A percentile compares a stretch with the other conserved stretches of the same genome.
Evolutionary conservation across 2,113 vertebrate species (phyloP).

Genomic region (Cranoglanis bouderius): DNA sequence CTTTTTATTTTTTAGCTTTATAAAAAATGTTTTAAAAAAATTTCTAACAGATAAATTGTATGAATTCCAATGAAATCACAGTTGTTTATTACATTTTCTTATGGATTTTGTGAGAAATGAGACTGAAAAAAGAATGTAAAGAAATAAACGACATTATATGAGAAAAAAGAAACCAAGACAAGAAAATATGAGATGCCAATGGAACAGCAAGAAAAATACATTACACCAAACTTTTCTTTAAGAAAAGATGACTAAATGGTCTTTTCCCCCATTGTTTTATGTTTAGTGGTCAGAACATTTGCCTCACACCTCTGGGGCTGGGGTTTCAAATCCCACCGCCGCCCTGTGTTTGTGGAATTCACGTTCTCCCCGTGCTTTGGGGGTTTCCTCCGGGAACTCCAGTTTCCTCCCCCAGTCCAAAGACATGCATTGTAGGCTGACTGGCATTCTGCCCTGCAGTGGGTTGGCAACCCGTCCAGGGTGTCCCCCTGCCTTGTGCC

Average conservation of each 20-base stretch:
- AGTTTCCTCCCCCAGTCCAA: no score
- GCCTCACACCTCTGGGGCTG: no score
- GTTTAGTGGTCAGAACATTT: no score
- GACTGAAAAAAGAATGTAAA: neutral
- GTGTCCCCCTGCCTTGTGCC: no score
- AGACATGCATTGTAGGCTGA: no score
- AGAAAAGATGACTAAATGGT: neutral
- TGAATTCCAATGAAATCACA: neutral
- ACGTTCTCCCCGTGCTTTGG: no score
- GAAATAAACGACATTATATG: neutral
- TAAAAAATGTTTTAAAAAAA: no score
- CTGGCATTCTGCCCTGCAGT: no score
- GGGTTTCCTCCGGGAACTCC: no score
- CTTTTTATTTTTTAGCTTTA: neutral
- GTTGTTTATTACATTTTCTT: neutral
- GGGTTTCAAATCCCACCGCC: no score
- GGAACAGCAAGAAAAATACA: neutral
- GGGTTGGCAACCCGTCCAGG: no score
- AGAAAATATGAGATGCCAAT: neutral
- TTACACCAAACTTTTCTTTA: neutral
- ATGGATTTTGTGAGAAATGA: neutral
- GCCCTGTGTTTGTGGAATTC: no score
- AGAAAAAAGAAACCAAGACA: neutral
- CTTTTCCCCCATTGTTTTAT: neutral
- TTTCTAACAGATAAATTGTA: neutral